Percentiles rank a stretch among this genome's conserved stretches.
These are phyloP conservation scores for Chiloscyllium punctatum DNA, from an alignment of 2,797 vertebrate species.

Conservation along the genomic window DNA sequence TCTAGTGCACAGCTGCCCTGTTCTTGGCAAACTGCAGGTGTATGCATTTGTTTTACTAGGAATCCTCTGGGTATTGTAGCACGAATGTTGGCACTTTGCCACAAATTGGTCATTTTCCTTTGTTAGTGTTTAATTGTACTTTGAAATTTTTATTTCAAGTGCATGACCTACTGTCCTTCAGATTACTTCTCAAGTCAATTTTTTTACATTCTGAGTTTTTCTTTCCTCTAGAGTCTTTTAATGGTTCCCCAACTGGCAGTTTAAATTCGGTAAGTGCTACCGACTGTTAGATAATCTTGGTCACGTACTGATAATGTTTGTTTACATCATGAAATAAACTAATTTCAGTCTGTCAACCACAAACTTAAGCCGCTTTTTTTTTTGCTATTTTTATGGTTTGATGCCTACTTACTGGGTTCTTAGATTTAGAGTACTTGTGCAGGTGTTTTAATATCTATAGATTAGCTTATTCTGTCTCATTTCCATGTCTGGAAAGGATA, in stretches of 20 bases:
- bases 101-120: slow-evolving; percentile 38
- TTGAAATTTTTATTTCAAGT: slow-evolving; percentile 43
- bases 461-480: slow-evolving; percentile 54
- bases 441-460: slow-evolving; percentile 50
- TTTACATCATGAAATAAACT: not conserved
- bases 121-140: slow-evolving; percentile 36
- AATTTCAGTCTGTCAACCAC: not conserved
- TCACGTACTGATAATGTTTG: slow-evolving; percentile 2
- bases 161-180: slow-evolving; percentile 38
- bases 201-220: slow-evolving; percentile 46
- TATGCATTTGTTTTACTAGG: slow-evolving; percentile 19
- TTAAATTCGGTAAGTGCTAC: slow-evolving; percentile 77
- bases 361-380: slow-evolving; percentile 15
- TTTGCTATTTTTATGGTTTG: slow-evolving; percentile 41
- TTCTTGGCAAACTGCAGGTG: slow-evolving; percentile 38
- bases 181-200: slow-evolving; percentile 19
- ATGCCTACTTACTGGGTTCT: slow-evolving; percentile 44
- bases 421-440: slow-evolving; percentile 50
- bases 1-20: slow-evolving; percentile 24
- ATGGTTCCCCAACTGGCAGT: slow-evolving; percentile 92
- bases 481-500: slow-evolving; percentile 49
- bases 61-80: slow-evolving; percentile 30
- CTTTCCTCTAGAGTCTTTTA: slow-evolving; percentile 77
- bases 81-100: slow-evolving; percentile 30
- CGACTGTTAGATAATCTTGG: not conserved